phyloP scores from a whole-genome alignment of 2,797 vertebrate species.

The Falco rusticolus region DNA sequence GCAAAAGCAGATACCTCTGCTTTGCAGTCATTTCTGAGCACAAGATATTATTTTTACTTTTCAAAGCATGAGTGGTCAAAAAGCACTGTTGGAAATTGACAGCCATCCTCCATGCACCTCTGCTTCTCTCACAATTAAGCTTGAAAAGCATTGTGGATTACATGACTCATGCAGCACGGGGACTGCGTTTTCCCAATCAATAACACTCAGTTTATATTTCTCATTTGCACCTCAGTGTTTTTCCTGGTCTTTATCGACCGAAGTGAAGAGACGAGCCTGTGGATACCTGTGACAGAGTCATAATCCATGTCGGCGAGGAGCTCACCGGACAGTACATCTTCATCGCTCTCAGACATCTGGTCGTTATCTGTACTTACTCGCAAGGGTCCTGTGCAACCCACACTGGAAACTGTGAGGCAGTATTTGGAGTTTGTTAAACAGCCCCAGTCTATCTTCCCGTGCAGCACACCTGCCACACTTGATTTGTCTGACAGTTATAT shows the following conservation, averaged over 20 bases:
- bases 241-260: background rate
- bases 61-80: slow-evolving; percentile 71
- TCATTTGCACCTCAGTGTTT: slow-evolving; percentile 5
- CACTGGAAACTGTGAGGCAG: slow-evolving; percentile 1
- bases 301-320: background rate
- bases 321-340: background rate
- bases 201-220: background rate
- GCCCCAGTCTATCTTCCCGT: background rate
- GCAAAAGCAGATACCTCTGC: slow-evolving; percentile 56
- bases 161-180: background rate
- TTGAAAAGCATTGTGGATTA: background rate
- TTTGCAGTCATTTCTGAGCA: slow-evolving; percentile 27
- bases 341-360: slow-evolving; percentile 3
- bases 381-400: slow-evolving; percentile 3
- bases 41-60: slow-evolving; percentile 73
- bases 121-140: background rate
- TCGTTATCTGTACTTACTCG: background rate
- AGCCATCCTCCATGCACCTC: slow-evolving; percentile 64
- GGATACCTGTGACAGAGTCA: background rate
- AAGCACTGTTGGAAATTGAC: slow-evolving; percentile 68
- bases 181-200: slow-evolving; percentile 21
- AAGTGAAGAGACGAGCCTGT: background rate
- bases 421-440: background rate
- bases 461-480: background rate
- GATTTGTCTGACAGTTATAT: slow-evolving; percentile 15